Percentiles rank a stretch among this genome's conserved stretches.
Conservation (phyloP, 2,113 vertebrate genomes). For the Corythornis vintsioides region DNA sequence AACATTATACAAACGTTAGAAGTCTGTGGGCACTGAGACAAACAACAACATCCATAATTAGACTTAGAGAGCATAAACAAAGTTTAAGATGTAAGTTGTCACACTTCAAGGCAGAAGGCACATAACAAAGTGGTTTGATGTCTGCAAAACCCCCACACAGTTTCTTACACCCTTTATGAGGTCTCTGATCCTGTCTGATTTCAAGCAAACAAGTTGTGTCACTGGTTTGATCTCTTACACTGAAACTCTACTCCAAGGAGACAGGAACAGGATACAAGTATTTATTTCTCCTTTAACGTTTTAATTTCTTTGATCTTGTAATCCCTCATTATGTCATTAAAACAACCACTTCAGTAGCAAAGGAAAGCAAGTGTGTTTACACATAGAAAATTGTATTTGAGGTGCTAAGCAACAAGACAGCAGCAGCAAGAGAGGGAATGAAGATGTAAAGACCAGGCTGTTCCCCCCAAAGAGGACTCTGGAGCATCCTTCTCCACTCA, state of each 20-base stretch:
- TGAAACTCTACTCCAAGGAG: neutral
- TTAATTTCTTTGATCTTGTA: conserved; percentile 35
- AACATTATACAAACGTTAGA: neutral
- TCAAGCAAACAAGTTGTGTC: neutral
- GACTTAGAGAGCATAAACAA: neutral
- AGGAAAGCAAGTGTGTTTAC: neutral
- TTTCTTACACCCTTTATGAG: neutral
- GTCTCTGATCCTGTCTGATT: neutral
- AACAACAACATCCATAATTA: neutral
- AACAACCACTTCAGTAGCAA: neutral
- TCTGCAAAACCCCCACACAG: neutral
- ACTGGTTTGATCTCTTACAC: neutral
- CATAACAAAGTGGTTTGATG: neutral
- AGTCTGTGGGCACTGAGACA: neutral
- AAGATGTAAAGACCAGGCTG: neutral
- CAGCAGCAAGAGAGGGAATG: neutral
- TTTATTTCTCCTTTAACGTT: neutral
- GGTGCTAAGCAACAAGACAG: neutral
- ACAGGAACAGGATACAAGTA: neutral
- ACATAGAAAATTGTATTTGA: neutral
- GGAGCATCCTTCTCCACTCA: neutral
- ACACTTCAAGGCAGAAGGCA: neutral
- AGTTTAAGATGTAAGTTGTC: neutral
- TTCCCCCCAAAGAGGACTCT: neutral
- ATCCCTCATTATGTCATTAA: neutral